Evolutionary conservation across 2,797 vertebrate species (phyloP), one percentile per base, ranked within the genome.

Genomic region (Psittacula derbiana): DNA sequence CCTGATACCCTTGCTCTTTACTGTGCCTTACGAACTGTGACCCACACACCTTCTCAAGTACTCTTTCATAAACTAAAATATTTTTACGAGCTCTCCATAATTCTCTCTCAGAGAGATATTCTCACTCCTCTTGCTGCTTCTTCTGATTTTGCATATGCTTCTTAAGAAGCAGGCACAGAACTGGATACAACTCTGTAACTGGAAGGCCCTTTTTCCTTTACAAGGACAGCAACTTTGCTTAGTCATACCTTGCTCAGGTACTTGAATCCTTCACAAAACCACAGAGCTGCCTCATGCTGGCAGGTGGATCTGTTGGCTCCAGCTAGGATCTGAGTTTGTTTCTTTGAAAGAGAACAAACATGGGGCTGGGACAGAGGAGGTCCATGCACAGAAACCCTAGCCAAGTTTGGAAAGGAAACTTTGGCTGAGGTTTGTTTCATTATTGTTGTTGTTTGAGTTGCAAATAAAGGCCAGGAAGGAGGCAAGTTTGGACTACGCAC

Each of bases 391-490:
- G 64, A 36, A 94, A 53, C 17, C 23, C 44, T 67, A 88, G 89
- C 87, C 93, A 96, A 93, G 75, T 95, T 79, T 78, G 70, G 65
- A 93, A 70, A 91, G 84, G 90, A 86, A 94, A 57, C 76, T 74
- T 87, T 93, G 91, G 69, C 91, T 86, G 66, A 78, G 47, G 33
- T 92, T 93, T 69, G 18, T 72, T 84, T 86, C 93, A 86, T 95
- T 92, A 90, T 81, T 95, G 92, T 88, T 95, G 80, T 86, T 86
- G 76, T 91, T 70, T 93, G 81, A 95, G 89, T 84, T 92, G 86
- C 87, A 93, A 94, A 91, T 91, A 95, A 97, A 95, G 66, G 72
- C 92, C 92, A 93, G 95, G 91, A 96, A 96, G 91, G 61, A 96
- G 92, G 72, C 80, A 90, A 91, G 88, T 94, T 79, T 92, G 91